Evolutionary conservation across 2,888 invertebrate species (phyloP).

Genomic region (Platynereis dumerilii): DNA sequence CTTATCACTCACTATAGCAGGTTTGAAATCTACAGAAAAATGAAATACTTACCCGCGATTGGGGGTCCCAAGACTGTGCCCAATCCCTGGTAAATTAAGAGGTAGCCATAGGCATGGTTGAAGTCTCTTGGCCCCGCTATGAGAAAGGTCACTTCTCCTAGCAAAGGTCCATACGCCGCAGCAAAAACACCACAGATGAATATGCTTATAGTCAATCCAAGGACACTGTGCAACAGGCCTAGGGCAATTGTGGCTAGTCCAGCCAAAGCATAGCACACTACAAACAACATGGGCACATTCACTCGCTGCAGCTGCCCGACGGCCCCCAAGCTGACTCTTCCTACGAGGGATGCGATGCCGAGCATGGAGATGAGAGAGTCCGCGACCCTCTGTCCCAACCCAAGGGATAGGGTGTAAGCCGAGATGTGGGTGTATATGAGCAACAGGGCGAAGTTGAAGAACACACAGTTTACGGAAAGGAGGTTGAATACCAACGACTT

Average conservation of each 20-base stretch:
- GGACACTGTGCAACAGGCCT: slow-evolving; percentile 30
- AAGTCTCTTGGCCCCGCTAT: slow-evolving; percentile 41
- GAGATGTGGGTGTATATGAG: slow-evolving; percentile 44
- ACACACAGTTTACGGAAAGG: slow-evolving; percentile 39
- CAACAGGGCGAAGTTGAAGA: slow-evolving; percentile 44
- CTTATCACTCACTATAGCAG: too few species aligned
- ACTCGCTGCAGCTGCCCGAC: slow-evolving; percentile 31
- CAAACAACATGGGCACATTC: slow-evolving; percentile 10
- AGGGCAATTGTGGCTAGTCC: slow-evolving; percentile 37
- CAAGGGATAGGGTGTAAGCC: slow-evolving; percentile 36
- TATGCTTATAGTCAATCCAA: slow-evolving; percentile 32
- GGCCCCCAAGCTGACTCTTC: slow-evolving; percentile 39
- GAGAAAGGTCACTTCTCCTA: slow-evolving; percentile 38
- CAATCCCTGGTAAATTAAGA: slow-evolving; percentile 39
- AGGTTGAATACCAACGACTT: slow-evolving; percentile 1
- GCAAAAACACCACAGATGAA: slow-evolving; percentile 42
- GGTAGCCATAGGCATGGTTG: slow-evolving; percentile 43
- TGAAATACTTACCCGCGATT: slow-evolving; percentile 39
- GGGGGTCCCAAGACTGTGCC: slow-evolving; percentile 44
- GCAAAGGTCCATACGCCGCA: slow-evolving; percentile 41
- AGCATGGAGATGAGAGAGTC: slow-evolving; percentile 41
- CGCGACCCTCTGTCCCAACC: slow-evolving; percentile 34
- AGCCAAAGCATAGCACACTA: slow-evolving; percentile 34
- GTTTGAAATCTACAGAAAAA: too few species aligned
- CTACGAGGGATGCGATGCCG: slow-evolving; percentile 43